Conservation (phyloP, 2,888 invertebrate genomes). For the Melanotus villosus region DNA sequence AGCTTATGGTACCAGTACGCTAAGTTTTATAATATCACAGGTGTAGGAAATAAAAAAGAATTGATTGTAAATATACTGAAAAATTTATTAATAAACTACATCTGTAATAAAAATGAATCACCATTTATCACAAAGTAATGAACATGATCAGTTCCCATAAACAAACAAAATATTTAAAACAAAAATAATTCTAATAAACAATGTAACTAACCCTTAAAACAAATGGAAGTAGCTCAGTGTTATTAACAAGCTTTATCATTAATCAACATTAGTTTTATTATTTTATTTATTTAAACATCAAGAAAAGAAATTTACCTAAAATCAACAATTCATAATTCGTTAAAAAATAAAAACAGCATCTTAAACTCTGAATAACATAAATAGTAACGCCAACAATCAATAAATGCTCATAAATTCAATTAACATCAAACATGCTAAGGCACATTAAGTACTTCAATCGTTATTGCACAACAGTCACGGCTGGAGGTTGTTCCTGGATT, state of each 20-base stretch:
- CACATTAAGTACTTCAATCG: slow-evolving; percentile 29
- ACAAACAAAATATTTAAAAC: background rate
- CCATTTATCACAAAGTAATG: slow-evolving; percentile 41
- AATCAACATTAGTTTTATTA: background rate
- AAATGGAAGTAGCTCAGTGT: slow-evolving; percentile 2
- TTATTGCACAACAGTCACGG: slow-evolving; percentile 30
- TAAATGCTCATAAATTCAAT: slow-evolving; percentile 27
- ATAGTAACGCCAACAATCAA: slow-evolving; percentile 25
- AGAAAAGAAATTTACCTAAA: background rate
- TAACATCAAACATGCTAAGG: slow-evolving; percentile 33
- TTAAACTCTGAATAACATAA: slow-evolving; percentile 30
- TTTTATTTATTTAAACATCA: background rate
- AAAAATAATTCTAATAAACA: slow-evolving; percentile 5
- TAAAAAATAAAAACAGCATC: slow-evolving; percentile 5
- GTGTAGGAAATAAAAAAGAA: too few relatives aligned
- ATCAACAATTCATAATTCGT: background rate
- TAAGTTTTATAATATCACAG: too few relatives aligned
- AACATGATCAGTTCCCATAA: slow-evolving; percentile 29
- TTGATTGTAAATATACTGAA: slow-evolving; percentile 26
- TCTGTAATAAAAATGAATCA: slow-evolving; percentile 43
- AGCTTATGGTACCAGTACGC: too few relatives aligned
- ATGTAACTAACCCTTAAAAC: background rate
- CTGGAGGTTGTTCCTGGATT: background rate
- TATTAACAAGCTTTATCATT: background rate
- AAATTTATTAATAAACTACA: slow-evolving; percentile 42